Percentiles rank a stretch among this genome's conserved stretches.
Conservation (phyloP, 2,888 invertebrate genomes). For the Parasteatoda lunata region DNA sequence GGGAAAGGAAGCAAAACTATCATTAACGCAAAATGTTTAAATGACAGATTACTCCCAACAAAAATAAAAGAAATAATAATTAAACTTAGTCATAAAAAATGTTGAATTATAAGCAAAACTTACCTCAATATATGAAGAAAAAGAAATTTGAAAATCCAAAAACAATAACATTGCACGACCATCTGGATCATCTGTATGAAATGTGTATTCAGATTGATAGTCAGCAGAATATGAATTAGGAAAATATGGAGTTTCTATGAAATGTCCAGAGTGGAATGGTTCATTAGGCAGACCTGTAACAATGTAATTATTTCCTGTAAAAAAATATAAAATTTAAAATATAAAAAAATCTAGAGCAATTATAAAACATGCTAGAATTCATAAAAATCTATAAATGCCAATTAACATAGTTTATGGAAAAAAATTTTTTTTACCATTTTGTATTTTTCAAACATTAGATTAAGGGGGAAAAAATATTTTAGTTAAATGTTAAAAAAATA, state of each 20-base stretch:
- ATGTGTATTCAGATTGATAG: constrained; percentile 41
- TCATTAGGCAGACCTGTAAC: constrained; percentile 34
- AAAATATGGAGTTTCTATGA: constrained; percentile 59
- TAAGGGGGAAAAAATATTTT: no score
- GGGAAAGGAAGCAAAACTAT: background rate
- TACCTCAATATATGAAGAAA: constrained; percentile 47
- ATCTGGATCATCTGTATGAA: constrained; percentile 21
- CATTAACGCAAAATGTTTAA: background rate
- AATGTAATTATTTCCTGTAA: constrained; percentile 55
- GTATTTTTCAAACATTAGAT: no score
- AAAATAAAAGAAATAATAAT: no score
- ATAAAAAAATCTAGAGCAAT: no score
- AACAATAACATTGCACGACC: constrained; percentile 43
- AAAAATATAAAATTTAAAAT: constrained; percentile 4
- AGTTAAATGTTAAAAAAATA: no score
- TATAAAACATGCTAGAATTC: no score
- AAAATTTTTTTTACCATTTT: no score
- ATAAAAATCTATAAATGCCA: no score
- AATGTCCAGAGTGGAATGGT: background rate
- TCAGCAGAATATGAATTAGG: constrained; percentile 17
- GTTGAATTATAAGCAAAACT: background rate
- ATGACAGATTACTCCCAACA: background rate
- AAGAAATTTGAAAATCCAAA: constrained; percentile 44
- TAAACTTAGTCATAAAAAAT: no score
- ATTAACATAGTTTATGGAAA: no score